These are phyloP conservation scores for Tiliacea aurago DNA, from an alignment of 2,888 invertebrate species.

Conservation along the genomic window DNA sequence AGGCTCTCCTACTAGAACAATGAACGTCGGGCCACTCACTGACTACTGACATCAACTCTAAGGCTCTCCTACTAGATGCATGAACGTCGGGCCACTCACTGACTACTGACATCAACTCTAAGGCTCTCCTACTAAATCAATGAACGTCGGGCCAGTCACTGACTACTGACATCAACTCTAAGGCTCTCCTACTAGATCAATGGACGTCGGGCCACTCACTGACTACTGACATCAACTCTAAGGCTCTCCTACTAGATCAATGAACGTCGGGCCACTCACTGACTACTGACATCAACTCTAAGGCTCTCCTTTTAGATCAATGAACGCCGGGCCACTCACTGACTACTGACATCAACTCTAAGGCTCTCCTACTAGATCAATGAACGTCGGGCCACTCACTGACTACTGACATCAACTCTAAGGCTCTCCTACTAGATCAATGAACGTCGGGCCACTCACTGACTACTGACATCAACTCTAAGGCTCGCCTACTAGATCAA, in stretches of 20 bases:
- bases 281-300: background rate
- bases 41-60: background rate
- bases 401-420: background rate
- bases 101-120: background rate
- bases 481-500: background rate
- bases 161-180: background rate
- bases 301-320: background rate
- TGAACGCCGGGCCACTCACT: background rate
- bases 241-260: background rate
- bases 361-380: background rate
- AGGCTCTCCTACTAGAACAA: background rate
- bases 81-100: background rate
- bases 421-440: background rate
- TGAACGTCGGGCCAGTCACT: background rate
- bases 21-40: background rate
- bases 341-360: background rate
- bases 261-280: background rate
- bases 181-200: background rate
- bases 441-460: background rate
- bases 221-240: background rate
- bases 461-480: background rate
- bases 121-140: background rate
- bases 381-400: background rate
- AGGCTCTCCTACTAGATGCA: no score
- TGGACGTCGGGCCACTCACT: background rate